These are phyloP conservation scores for Eulemur coronatus DNA, from an alignment of 2,797 vertebrate species.

Conservation along the genomic window DNA sequence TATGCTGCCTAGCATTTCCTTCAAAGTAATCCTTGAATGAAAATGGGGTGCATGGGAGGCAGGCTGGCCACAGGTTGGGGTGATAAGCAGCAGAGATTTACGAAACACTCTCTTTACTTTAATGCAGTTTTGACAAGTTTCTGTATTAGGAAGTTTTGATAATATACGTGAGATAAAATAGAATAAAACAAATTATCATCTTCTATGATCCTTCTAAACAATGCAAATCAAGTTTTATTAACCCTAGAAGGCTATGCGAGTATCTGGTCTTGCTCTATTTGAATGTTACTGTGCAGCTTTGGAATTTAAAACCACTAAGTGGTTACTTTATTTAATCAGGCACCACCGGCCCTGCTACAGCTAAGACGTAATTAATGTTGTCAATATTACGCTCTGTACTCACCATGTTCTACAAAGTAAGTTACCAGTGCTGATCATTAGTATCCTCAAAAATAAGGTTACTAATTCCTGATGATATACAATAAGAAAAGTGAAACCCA, in stretches of 20 bases:
- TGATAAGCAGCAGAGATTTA: accelerated
- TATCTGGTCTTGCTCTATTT: neutral
- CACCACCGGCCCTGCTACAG: neutral
- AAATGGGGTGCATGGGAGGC: accelerated
- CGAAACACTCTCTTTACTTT: accelerated
- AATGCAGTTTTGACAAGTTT: neutral
- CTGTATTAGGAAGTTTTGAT: neutral
- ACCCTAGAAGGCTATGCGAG: neutral
- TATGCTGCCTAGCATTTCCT: neutral
- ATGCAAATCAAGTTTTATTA: neutral
- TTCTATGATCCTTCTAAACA: neutral
- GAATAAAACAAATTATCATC: neutral
- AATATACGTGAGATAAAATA: neutral
- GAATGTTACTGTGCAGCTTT: neutral
- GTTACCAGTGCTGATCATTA: neutral
- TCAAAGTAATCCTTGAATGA: neutral
- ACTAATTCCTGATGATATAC: neutral
- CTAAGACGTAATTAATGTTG: neutral
- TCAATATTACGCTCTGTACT: neutral
- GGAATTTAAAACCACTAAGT: neutral
- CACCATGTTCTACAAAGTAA: neutral
- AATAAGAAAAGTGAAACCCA: neutral
- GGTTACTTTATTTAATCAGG: neutral
- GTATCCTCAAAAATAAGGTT: neutral
- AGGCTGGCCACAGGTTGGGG: neutral